Conservation (phyloP, 2,113 vertebrate species). For the Sitta europaea region DNA sequence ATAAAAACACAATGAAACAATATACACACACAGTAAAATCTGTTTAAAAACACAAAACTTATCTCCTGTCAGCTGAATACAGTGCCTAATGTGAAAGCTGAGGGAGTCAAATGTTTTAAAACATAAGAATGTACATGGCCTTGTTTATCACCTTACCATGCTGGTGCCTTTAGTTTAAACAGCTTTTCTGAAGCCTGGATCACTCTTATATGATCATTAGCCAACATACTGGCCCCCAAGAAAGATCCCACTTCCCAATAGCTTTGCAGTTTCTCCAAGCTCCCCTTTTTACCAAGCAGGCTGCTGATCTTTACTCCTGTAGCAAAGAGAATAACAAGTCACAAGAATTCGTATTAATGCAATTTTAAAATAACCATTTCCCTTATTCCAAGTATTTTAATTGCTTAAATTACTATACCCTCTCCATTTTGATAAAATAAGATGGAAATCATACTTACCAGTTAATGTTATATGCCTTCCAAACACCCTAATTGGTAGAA, state of each 20-base stretch:
- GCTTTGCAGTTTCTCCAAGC: slow-evolving; percentile 95
- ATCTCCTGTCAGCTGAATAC: neutral
- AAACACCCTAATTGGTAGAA: neutral
- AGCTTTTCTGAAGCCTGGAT: slow-evolving; percentile 97
- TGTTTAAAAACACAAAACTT: neutral
- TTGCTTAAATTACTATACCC: neutral
- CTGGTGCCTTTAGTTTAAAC: slow-evolving; percentile 94
- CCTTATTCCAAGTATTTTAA: neutral
- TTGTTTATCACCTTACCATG: slow-evolving; percentile 80
- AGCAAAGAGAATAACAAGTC: slow-evolving; percentile 25
- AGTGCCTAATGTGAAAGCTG: neutral
- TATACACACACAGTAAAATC: neutral
- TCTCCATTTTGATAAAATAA: neutral
- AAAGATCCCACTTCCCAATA: slow-evolving; percentile 99
- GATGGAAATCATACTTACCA: slow-evolving; percentile 49
- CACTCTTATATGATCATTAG: slow-evolving; percentile 90
- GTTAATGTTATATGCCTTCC: neutral
- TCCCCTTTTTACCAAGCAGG: slow-evolving; percentile 94
- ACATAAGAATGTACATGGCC: neutral
- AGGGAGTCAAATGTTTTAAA: neutral
- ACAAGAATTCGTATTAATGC: neutral
- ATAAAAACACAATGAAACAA: neutral
- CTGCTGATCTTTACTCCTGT: slow-evolving; percentile 97
- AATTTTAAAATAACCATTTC: neutral
- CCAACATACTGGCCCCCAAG: slow-evolving; percentile 92